Evolutionary conservation across 30 jellyfish, hydroid and myxozoan genomes (phyloP).

Genomic region (Chrysaora quinquecirrha): DNA sequence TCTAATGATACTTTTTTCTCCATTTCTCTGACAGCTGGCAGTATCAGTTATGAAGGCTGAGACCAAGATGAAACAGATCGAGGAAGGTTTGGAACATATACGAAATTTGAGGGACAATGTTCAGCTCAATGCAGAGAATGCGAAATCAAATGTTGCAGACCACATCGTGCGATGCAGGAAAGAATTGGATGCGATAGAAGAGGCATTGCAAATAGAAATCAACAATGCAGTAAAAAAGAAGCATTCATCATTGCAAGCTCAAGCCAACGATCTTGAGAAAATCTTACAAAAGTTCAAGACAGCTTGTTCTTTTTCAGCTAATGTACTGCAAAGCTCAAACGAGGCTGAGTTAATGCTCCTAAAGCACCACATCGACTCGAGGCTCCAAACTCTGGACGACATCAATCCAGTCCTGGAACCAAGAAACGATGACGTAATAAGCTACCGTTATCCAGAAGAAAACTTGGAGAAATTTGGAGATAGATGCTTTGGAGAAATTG

Average conservation of each 20-base stretch:
- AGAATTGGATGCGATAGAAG: slow-evolving; percentile 29
- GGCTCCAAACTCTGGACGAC: slow-evolving; percentile 14
- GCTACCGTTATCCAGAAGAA: background rate
- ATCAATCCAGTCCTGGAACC: background rate
- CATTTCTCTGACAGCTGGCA: too few relatives aligned
- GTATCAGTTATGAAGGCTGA: slow-evolving; percentile 20
- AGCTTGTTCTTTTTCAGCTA: slow-evolving; percentile 19
- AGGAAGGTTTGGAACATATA: slow-evolving; percentile 16
- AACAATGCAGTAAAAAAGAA: slow-evolving; percentile 22
- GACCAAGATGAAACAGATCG: slow-evolving; percentile 13
- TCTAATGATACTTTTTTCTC: too few relatives aligned
- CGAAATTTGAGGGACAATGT: background rate
- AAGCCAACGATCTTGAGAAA: slow-evolving; percentile 7
- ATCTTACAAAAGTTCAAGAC: slow-evolving; percentile 8
- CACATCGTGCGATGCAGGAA: slow-evolving; percentile 11
- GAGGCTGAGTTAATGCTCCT: slow-evolving; percentile 45
- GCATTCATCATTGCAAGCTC: slow-evolving; percentile 8
- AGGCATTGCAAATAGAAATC: slow-evolving; percentile 5
- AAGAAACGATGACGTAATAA: slow-evolving; percentile 7
- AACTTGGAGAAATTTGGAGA: background rate
- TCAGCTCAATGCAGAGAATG: slow-evolving; percentile 10
- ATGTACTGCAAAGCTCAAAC: slow-evolving; percentile 9
- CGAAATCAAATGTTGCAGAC: slow-evolving; percentile 13
- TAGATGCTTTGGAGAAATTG: slow-evolving; percentile 3
- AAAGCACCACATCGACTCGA: background rate